Evolutionary conservation across 2,888 invertebrate genomes (phyloP).

Genomic region (Drosophila ezoana): DNA sequence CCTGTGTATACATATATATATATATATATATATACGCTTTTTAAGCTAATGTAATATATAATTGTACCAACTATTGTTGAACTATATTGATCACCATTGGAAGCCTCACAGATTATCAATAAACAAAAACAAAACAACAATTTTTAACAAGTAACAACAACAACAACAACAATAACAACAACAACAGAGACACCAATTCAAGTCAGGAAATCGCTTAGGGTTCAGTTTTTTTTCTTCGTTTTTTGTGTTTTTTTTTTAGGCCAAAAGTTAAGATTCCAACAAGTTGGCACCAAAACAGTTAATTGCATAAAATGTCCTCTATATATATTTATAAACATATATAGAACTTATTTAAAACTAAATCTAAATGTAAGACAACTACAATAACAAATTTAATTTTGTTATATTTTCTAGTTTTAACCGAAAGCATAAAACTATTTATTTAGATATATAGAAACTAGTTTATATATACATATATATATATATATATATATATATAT

Average conservation of each 20-base stretch:
- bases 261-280: not conserved
- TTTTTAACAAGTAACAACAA: constrained; percentile 6
- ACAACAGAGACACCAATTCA: constrained; percentile 16
- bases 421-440: constrained; percentile 27
- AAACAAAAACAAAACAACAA: constrained; percentile 31
- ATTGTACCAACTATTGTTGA: constrained; percentile 53
- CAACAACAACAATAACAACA: constrained; percentile 1
- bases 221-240: constrained; percentile 3
- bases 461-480: constrained; percentile 4
- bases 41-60: constrained; percentile 62
- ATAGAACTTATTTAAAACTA: constrained; percentile 16
- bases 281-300: no score
- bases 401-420: constrained; percentile 9
- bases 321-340: no score
- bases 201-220: constrained; percentile 23
- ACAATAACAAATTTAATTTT: constrained; percentile 11
- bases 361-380: constrained; percentile 14
- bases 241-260: not conserved
- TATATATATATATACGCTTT: constrained; percentile 53
- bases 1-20: not conserved
- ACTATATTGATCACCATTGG: constrained; percentile 51
- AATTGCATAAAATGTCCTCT: constrained; percentile 31
- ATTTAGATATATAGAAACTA: constrained; percentile 35
- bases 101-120: constrained; percentile 48
- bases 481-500: constrained; percentile 1